These are phyloP conservation scores for Papilio gigon DNA, from an alignment of 2,888 invertebrate species.

Conservation along the genomic window DNA sequence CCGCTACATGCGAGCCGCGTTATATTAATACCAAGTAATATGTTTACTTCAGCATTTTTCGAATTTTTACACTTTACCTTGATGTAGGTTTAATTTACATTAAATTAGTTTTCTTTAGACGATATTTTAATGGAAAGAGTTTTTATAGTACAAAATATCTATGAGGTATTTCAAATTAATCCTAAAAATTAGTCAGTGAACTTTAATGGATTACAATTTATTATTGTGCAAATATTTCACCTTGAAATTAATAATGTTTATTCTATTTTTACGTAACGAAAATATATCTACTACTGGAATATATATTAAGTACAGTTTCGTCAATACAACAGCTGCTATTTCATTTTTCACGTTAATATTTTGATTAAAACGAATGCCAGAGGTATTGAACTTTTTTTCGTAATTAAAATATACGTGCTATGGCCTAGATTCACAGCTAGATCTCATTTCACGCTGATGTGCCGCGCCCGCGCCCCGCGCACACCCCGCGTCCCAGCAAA, in stretches of 20 bases:
- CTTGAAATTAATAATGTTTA: neutral
- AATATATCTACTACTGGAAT: neutral
- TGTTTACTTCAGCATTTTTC: constrained; percentile 23
- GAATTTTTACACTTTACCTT: neutral
- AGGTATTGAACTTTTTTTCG: constrained; percentile 36
- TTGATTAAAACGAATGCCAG: constrained; percentile 28
- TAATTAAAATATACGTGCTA: constrained; percentile 35
- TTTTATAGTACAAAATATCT: no score
- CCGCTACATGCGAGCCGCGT: constrained; percentile 31
- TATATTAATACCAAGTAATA: constrained; percentile 35
- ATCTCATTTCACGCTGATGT: constrained; percentile 40
- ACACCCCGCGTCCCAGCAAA: constrained; percentile 37
- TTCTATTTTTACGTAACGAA: neutral
- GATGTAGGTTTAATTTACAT: neutral
- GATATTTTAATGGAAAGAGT: no score
- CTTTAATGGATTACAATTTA: no score
- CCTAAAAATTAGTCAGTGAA: no score
- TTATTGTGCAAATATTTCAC: no score
- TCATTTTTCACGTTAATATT: constrained; percentile 1
- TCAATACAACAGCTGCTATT: neutral
- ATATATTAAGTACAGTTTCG: neutral
- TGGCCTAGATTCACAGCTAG: constrained; percentile 36
- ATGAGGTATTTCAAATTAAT: neutral
- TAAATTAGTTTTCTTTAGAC: neutral
- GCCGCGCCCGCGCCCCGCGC: constrained; percentile 36